Evolutionary conservation across 2,888 invertebrate genomes (phyloP).

Genomic region (Mesochorus sp.): DNA sequence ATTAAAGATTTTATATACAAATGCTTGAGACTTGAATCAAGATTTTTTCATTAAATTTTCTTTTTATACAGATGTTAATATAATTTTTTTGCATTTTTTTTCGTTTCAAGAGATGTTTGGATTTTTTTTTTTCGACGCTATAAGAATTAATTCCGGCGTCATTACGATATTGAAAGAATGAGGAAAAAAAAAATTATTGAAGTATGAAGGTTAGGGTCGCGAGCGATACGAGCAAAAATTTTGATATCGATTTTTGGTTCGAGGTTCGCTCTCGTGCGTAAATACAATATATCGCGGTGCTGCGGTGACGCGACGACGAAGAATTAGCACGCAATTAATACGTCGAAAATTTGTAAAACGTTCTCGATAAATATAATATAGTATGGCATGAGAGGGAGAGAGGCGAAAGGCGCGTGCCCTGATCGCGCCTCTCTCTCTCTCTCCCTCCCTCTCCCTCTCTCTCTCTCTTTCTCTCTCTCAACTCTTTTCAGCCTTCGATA

Average conservation of each 20-base stretch:
- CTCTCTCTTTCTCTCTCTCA: constrained; percentile 29
- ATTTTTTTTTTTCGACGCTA: no score
- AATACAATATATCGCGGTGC: background rate
- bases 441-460: constrained; percentile 39
- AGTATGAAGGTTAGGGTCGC: no score
- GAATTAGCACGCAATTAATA: constrained; percentile 64
- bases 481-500: constrained; percentile 40
- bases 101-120: no score
- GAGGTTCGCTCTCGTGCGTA: background rate
- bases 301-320: constrained; percentile 8
- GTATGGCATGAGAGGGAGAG: background rate
- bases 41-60: no score
- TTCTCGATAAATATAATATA: constrained; percentile 45
- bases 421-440: constrained; percentile 49
- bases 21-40: no score
- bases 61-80: no score
- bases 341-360: constrained; percentile 53
- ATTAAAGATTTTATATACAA: no score
- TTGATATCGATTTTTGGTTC: background rate
- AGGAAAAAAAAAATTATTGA: no score
- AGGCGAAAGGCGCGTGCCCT: constrained; percentile 53
- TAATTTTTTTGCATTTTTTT: no score
- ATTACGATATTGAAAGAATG: no score
- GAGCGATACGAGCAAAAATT: background rate
- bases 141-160: no score